Evolutionary conservation across 2,888 invertebrate genomes (phyloP).

Genomic region (Thelaira solivaga): DNA sequence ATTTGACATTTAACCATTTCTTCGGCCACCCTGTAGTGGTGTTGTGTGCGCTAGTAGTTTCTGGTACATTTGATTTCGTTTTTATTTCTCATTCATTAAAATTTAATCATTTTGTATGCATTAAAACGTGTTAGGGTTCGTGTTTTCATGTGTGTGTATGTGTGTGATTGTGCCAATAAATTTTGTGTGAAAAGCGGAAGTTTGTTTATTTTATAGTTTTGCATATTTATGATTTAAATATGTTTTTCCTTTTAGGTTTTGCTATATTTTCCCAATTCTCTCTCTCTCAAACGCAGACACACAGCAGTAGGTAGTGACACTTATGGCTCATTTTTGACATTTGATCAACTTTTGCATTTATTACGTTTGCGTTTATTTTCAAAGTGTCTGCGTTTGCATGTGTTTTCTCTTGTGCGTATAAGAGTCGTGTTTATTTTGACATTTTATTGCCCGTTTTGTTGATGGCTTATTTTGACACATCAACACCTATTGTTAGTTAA

Average conservation of each 20-base stretch:
- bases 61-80: slow-evolving; percentile 56
- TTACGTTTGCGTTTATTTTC: too few relatives aligned
- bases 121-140: background rate
- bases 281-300: slow-evolving; percentile 16
- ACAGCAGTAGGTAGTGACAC: slow-evolving; percentile 46
- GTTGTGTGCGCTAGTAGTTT: slow-evolving; percentile 31
- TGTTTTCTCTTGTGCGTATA: background rate
- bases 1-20: slow-evolving; percentile 29
- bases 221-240: slow-evolving; percentile 59
- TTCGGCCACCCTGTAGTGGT: slow-evolving; percentile 12
- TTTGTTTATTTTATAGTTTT: slow-evolving; percentile 73
- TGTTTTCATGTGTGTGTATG: background rate
- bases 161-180: too few relatives aligned
- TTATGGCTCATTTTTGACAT: slow-evolving; percentile 52
- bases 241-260: slow-evolving; percentile 25
- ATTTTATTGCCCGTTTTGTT: slow-evolving; percentile 62
- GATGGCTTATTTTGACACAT: slow-evolving; percentile 64
- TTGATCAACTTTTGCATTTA: slow-evolving; percentile 57
- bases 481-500: slow-evolving; percentile 63
- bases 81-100: slow-evolving; percentile 50
- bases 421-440: slow-evolving; percentile 40
- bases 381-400: background rate
- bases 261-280: background rate
- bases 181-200: slow-evolving; percentile 68
- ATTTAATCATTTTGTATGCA: slow-evolving; percentile 20